Evolutionary conservation across 2,888 invertebrate genomes (phyloP).

Genomic region (Drosophila greeni): DNA sequence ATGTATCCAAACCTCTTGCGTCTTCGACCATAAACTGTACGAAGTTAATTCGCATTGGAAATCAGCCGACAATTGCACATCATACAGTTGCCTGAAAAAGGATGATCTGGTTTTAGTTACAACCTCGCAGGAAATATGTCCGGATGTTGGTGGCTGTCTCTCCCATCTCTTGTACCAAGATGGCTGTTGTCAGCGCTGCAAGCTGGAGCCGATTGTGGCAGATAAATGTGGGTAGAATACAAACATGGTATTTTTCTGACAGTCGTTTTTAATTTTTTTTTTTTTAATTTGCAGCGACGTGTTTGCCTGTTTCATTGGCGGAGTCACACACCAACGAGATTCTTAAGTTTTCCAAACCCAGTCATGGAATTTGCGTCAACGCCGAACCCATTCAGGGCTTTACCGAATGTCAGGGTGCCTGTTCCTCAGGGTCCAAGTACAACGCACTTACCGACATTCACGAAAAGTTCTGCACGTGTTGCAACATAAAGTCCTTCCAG

Average conservation of each 20-base stretch:
- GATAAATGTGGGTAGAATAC: constrained; percentile 57
- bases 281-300: constrained; percentile 79
- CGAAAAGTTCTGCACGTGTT: constrained; percentile 82
- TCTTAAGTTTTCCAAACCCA: constrained; percentile 79
- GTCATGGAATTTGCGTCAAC: constrained; percentile 84
- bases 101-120: constrained; percentile 81
- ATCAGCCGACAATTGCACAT: constrained; percentile 84
- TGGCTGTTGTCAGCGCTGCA: constrained; percentile 86
- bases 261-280: background rate
- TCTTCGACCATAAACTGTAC: constrained; percentile 80
- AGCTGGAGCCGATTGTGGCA: constrained; percentile 79
- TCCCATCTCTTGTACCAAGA: constrained; percentile 80
- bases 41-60: constrained; percentile 82
- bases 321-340: constrained; percentile 81
- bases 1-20: constrained; percentile 82
- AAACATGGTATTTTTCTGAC: background rate
- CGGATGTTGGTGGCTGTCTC: constrained; percentile 82
- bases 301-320: constrained; percentile 81
- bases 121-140: constrained; percentile 81
- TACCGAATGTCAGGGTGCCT: constrained; percentile 85
- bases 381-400: constrained; percentile 81
- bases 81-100: constrained; percentile 80
- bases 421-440: constrained; percentile 85
- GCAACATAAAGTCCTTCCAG: constrained; percentile 78
- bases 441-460: constrained; percentile 82